Percentiles rank a stretch among this genome's conserved stretches.
Conservation (phyloP, 2,797 vertebrate genomes). For the Neopelma chrysocephalum region DNA sequence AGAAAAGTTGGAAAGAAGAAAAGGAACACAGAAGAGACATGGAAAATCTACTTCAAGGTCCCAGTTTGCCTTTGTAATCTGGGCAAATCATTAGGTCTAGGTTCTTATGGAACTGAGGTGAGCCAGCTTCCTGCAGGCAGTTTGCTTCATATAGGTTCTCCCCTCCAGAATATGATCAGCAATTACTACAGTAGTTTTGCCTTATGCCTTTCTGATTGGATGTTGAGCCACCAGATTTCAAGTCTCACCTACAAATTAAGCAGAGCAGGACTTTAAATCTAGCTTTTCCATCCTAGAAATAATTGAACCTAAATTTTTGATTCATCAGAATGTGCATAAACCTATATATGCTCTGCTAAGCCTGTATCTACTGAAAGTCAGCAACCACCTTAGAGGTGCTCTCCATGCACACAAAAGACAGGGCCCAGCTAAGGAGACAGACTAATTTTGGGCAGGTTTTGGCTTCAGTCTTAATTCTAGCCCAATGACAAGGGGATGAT, state of each 20-base stretch:
- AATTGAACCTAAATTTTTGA: neutral
- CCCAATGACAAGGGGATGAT: neutral
- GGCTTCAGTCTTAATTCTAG: neutral
- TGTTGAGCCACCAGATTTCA: neutral
- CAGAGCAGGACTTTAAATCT: neutral
- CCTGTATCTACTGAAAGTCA: neutral
- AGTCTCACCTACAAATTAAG: neutral
- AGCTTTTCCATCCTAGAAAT: neutral
- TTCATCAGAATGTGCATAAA: neutral
- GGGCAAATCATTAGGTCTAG: neutral
- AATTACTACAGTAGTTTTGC: neutral
- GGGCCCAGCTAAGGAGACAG: neutral
- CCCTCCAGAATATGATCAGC: neutral
- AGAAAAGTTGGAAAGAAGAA: neutral
- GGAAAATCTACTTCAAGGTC: neutral
- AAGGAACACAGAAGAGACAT: neutral
- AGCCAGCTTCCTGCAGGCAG: neutral
- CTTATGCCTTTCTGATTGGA: neutral
- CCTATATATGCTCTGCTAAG: neutral
- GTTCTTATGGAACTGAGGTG: neutral
- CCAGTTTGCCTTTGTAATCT: neutral
- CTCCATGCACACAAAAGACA: neutral
- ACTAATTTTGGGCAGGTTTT: neutral
- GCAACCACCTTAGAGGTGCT: neutral
- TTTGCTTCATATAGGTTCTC: neutral